Percentiles rank a stretch among this genome's conserved stretches.
Evolutionary conservation across 1,140 invertebrate species (phyloP).

Genomic region (Geopemphigus sp.): DNA sequence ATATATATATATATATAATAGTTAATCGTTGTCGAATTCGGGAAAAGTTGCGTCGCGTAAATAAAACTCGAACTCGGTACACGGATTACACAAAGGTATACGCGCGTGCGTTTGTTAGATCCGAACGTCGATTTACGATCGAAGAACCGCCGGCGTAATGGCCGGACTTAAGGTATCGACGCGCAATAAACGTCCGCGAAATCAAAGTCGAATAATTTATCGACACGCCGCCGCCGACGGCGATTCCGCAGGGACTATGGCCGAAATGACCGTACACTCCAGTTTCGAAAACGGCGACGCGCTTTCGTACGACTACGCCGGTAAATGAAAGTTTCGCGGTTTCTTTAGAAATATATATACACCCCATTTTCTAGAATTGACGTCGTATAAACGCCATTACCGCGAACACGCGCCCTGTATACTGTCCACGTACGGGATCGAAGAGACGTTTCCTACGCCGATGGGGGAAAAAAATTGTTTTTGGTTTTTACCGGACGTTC

Average conservation of each 20-base stretch:
- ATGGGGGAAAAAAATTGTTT: too few species aligned
- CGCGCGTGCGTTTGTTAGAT: too few species aligned
- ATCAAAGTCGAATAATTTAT: constrained; percentile 8
- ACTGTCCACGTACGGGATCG: too few species aligned
- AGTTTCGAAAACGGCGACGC: not conserved
- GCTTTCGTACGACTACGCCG: too few species aligned
- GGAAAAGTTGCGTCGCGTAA: too few species aligned
- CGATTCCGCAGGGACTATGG: not conserved
- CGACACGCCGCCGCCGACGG: not conserved
- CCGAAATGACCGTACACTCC: not conserved
- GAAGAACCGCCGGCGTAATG: not conserved
- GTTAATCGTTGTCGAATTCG: too few species aligned
- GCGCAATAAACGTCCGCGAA: not conserved
- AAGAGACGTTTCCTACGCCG: too few species aligned
- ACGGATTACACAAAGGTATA: not conserved
- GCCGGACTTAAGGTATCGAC: not conserved
- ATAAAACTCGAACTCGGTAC: too few species aligned
- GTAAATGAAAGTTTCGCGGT: not conserved
- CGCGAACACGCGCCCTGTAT: too few species aligned
- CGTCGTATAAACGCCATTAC: not conserved
- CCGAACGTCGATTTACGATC: not conserved
- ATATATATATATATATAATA: too few species aligned
- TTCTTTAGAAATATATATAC: not conserved
- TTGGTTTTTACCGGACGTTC: too few species aligned
- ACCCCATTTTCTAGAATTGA: not conserved